Evolutionary conservation across 2,888 invertebrate species (phyloP).

Genomic region (Ptilodon capucinus): DNA sequence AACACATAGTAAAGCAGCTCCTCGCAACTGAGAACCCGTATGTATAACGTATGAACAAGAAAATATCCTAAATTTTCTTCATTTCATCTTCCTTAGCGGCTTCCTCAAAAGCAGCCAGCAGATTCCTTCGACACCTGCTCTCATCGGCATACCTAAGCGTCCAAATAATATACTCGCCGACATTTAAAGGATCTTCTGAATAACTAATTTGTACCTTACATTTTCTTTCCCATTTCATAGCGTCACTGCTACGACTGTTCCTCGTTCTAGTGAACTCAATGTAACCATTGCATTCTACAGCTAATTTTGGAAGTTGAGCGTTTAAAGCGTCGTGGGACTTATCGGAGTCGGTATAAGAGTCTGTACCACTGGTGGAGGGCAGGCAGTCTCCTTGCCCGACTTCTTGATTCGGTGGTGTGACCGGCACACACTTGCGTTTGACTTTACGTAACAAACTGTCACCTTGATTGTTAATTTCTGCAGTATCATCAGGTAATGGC

Average conservation of each 20-base stretch:
- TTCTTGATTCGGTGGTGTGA: constrained; percentile 71
- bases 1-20: too few relatives aligned
- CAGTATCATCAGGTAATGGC: constrained; percentile 34
- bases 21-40: too few relatives aligned
- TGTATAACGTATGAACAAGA: too few relatives aligned
- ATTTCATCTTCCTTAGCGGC: constrained; percentile 53
- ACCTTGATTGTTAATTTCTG: constrained; percentile 57
- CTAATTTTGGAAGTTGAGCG: constrained; percentile 67
- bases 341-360: constrained; percentile 61
- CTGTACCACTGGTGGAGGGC: constrained; percentile 71
- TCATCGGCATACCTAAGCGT: constrained; percentile 84
- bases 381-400: constrained; percentile 74
- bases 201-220: constrained; percentile 85
- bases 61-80: constrained; percentile 29
- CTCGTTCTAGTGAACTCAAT: constrained; percentile 69
- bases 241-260: constrained; percentile 59
- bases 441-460: constrained; percentile 50
- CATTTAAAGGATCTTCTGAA: constrained; percentile 74
- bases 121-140: constrained; percentile 82
- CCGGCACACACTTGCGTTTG: constrained; percentile 54
- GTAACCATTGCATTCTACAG: constrained; percentile 74
- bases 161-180: constrained; percentile 83
- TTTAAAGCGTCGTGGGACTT: constrained; percentile 65
- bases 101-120: constrained; percentile 78
- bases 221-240: constrained; percentile 83